Percentiles rank a stretch among this genome's conserved stretches.
Evolutionary conservation across 2,797 vertebrate genomes (phyloP).

Genomic region (Labeo calbasu): DNA sequence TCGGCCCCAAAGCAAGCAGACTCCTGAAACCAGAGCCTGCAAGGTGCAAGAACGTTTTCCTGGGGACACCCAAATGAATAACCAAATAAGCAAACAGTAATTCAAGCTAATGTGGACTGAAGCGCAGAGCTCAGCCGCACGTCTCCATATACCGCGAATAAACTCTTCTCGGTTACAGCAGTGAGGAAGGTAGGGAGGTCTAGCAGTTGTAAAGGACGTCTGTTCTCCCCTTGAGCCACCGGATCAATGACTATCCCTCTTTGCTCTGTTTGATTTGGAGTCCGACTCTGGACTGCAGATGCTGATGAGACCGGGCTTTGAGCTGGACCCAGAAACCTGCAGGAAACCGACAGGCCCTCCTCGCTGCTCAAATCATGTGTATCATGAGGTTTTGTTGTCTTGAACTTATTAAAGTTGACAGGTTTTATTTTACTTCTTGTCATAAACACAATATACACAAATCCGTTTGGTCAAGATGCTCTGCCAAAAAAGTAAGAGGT

Average conservation of each 20-base stretch:
- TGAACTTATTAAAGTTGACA: slow-evolving; percentile 36
- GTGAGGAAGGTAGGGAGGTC: background rate
- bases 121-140: slow-evolving; percentile 5
- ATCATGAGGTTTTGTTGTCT: slow-evolving; percentile 15
- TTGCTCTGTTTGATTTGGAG: slow-evolving; percentile 40
- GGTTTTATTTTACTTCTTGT: slow-evolving; percentile 28
- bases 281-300: slow-evolving; percentile 24
- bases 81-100: slow-evolving; percentile 37
- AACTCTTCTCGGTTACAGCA: slow-evolving; percentile 32
- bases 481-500: background rate
- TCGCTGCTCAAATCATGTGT: background rate
- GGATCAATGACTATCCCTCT: slow-evolving; percentile 12
- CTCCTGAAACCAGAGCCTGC: slow-evolving; percentile 19
- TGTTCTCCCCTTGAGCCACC: slow-evolving; percentile 21
- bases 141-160: background rate
- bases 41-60: slow-evolving; percentile 31
- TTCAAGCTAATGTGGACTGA: slow-evolving; percentile 29
- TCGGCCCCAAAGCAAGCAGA: slow-evolving; percentile 27
- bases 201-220: slow-evolving; percentile 6
- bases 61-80: slow-evolving; percentile 28
- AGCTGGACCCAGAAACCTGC: slow-evolving; percentile 29
- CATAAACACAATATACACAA: background rate
- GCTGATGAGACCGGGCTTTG: slow-evolving; percentile 18
- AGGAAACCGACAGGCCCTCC: slow-evolving; percentile 14
- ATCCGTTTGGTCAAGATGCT: background rate